phyloP scores from a whole-genome alignment of 1,140 invertebrate species.

The Bombus consobrinus region DNA sequence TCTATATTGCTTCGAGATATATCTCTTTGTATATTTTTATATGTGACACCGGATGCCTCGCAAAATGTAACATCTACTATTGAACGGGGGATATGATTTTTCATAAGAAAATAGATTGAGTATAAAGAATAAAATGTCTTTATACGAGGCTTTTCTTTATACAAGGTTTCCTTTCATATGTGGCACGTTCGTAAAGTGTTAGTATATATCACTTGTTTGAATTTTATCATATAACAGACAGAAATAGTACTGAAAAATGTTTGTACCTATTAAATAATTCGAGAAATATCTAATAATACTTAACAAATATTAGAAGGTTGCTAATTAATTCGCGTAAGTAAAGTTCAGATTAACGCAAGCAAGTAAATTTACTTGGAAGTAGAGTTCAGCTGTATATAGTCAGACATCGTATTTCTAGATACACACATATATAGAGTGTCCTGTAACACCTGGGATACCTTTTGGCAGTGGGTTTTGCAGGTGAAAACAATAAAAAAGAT shows the following conservation, averaged over 20 bases:
- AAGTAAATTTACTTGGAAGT: too few relatives aligned
- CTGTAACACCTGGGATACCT: neutral
- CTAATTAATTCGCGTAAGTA: too few relatives aligned
- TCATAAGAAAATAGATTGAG: neutral
- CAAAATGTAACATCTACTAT: neutral
- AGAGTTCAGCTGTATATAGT: neutral
- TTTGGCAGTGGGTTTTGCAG: neutral
- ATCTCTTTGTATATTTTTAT: neutral
- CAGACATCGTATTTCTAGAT: neutral
- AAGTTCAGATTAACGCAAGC: too few relatives aligned
- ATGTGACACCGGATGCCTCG: neutral
- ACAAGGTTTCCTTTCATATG: too few relatives aligned
- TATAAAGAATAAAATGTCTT: neutral
- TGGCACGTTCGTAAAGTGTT: too few relatives aligned
- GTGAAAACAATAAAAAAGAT: neutral
- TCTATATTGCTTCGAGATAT: neutral
- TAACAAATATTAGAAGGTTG: too few relatives aligned
- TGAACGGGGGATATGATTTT: neutral
- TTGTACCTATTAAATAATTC: neutral
- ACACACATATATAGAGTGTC: too few relatives aligned
- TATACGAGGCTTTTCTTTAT: too few relatives aligned
- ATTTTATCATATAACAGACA: neutral
- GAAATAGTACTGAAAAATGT: neutral
- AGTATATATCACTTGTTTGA: too few relatives aligned
- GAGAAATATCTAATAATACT: too few relatives aligned